Conservation (phyloP, 2,113 vertebrate species). For the Galbula dea region DNA sequence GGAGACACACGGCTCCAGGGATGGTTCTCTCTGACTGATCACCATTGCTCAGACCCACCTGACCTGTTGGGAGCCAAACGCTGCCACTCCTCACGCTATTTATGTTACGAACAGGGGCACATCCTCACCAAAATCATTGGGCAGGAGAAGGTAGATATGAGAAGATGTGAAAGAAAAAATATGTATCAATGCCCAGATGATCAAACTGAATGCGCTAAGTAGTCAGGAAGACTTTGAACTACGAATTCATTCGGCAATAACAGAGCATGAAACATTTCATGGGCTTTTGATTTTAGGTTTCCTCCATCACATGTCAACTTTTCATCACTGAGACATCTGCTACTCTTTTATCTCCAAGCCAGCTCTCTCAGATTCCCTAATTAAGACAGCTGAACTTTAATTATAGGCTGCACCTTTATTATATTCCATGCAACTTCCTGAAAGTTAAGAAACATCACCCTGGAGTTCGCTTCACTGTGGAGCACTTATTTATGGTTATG, state of each 20-base stretch:
- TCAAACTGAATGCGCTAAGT: slow-evolving; percentile 78
- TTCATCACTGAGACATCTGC: slow-evolving; percentile 74
- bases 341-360: slow-evolving; percentile 77
- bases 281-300: slow-evolving; percentile 79
- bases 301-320: slow-evolving; percentile 70
- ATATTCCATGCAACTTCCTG: slow-evolving; percentile 31
- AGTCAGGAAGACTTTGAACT: slow-evolving; percentile 79
- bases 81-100: background rate
- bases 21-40: background rate
- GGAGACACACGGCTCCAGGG: background rate
- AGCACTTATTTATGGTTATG: background rate
- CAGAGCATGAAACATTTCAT: slow-evolving; percentile 65
- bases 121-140: background rate
- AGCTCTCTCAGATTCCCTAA: slow-evolving; percentile 76
- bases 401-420: slow-evolving; percentile 72
- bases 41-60: background rate
- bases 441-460: slow-evolving; percentile 3
- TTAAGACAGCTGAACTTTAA: slow-evolving; percentile 79
- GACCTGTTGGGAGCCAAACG: slow-evolving; percentile 15
- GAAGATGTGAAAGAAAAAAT: slow-evolving; percentile 47
- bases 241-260: slow-evolving; percentile 64
- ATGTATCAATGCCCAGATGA: slow-evolving; percentile 65
- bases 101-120: background rate
- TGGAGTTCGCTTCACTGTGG: background rate
- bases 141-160: slow-evolving; percentile 45